These are phyloP conservation scores for Sarcophaga bullata DNA, from an alignment of 1,140 invertebrate species.

Conservation along the genomic window DNA sequence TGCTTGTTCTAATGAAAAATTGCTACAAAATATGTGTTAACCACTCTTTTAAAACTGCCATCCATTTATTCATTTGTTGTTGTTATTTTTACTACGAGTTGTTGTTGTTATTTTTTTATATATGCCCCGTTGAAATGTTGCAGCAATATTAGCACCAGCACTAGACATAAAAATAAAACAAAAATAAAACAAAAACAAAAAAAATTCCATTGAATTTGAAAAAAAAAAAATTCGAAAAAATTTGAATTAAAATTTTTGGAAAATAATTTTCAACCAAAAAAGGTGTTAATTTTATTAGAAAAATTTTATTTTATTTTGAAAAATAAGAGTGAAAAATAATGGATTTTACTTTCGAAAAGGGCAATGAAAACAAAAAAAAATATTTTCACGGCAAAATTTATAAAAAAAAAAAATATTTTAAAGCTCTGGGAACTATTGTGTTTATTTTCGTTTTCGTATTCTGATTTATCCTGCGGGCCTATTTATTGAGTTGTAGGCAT, in stretches of 20 bases:
- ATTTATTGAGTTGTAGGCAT: too few species aligned
- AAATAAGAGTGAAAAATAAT: too few species aligned
- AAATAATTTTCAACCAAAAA: background rate
- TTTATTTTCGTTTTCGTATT: too few species aligned
- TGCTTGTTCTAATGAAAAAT: slow-evolving; percentile 56
- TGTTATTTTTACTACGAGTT: background rate
- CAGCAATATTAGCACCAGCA: background rate
- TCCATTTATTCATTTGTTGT: slow-evolving; percentile 40
- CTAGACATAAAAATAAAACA: too few species aligned
- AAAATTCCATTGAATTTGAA: background rate
- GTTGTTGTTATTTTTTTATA: background rate
- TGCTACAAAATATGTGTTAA: slow-evolving; percentile 65
- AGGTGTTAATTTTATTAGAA: slow-evolving; percentile 15
- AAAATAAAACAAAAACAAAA: background rate
- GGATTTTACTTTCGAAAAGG: too few species aligned
- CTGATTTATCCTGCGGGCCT: too few species aligned
- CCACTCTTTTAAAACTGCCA: slow-evolving; percentile 64
- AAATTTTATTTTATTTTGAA: background rate
- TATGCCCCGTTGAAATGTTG: background rate
- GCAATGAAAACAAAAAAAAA: too few species aligned
- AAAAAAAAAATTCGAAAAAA: slow-evolving; percentile 1
- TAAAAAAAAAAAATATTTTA: too few species aligned
- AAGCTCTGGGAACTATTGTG: too few species aligned
- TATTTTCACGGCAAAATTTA: too few species aligned
- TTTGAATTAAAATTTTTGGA: background rate